Percentiles rank a stretch among this genome's conserved stretches.
Conservation (phyloP, 2,888 invertebrate species). For the Malachius bipustulatus region DNA sequence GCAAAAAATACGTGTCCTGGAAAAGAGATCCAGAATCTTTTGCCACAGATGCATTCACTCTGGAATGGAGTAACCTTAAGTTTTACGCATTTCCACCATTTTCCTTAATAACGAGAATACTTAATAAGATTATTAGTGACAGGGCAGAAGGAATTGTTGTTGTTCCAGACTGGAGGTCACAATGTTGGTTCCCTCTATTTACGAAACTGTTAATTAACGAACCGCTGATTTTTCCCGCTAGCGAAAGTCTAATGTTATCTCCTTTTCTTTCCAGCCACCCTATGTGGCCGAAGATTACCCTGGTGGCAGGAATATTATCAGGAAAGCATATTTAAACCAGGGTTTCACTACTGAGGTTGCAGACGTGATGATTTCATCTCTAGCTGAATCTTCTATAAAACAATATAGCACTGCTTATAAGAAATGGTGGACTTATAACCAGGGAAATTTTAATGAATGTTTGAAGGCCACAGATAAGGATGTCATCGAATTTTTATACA, state of each 20-base stretch:
- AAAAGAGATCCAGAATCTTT: constrained; percentile 15
- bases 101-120: constrained; percentile 17
- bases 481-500: neutral
- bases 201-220: neutral
- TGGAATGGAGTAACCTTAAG: constrained; percentile 10
- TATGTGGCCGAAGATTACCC: neutral
- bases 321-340: no score
- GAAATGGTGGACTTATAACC: neutral
- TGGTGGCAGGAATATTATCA: neutral
- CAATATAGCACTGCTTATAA: constrained; percentile 4
- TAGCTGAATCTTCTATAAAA: neutral
- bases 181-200: constrained; percentile 24
- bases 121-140: constrained; percentile 22
- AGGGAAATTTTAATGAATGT: neutral
- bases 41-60: constrained; percentile 20
- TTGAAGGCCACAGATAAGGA: neutral
- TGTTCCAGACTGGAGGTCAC: constrained; percentile 21
- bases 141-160: constrained; percentile 21
- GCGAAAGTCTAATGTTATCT: neutral
- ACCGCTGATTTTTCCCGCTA: neutral
- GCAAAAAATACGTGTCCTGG: constrained; percentile 19
- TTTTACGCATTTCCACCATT: constrained; percentile 25
- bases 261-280: no score
- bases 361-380: no score
- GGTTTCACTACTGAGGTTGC: no score